Conservation (phyloP, 1,140 invertebrate species). For the Drosophila arawakana region DNA sequence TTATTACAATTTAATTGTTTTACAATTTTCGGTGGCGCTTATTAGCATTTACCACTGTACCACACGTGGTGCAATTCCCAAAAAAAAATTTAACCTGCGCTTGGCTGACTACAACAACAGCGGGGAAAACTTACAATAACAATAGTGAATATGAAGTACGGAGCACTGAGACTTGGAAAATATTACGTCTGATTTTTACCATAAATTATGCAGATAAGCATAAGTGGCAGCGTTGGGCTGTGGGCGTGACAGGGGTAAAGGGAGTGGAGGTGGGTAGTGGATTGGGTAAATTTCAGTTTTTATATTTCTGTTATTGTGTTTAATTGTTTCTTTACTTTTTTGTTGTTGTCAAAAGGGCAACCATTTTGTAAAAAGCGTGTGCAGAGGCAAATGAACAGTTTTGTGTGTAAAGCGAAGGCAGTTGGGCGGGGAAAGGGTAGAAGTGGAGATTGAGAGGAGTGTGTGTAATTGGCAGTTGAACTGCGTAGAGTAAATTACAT, state of each 20-base stretch:
- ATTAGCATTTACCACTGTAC: constrained; percentile 62
- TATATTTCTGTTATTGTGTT: constrained; percentile 23
- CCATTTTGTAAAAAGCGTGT: constrained; percentile 28
- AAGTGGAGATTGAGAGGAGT: not conserved
- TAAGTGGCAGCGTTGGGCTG: constrained; percentile 36
- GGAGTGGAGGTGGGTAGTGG: constrained; percentile 3
- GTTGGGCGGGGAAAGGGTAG: not conserved
- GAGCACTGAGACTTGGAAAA: constrained; percentile 35
- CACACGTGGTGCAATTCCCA: constrained; percentile 81
- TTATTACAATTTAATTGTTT: constrained; percentile 84
- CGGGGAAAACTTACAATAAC: constrained; percentile 22
- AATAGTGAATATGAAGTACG: constrained; percentile 36
- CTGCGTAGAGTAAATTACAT: constrained; percentile 5
- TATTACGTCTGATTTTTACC: constrained; percentile 74
- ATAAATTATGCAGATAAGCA: constrained; percentile 82
- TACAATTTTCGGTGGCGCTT: constrained; percentile 76
- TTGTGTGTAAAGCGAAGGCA: constrained; percentile 1
- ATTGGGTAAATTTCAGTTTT: constrained; percentile 19
- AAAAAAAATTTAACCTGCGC: constrained; percentile 43
- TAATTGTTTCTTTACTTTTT: constrained; percentile 17
- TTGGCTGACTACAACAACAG: constrained; percentile 32
- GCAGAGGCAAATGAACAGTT: constrained; percentile 55
- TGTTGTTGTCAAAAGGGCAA: constrained; percentile 6
- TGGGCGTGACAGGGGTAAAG: constrained; percentile 18
- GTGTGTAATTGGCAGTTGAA: constrained; percentile 48